phyloP scores from a whole-genome alignment of 2,797 vertebrate species.

The Cuculus canorus region DNA sequence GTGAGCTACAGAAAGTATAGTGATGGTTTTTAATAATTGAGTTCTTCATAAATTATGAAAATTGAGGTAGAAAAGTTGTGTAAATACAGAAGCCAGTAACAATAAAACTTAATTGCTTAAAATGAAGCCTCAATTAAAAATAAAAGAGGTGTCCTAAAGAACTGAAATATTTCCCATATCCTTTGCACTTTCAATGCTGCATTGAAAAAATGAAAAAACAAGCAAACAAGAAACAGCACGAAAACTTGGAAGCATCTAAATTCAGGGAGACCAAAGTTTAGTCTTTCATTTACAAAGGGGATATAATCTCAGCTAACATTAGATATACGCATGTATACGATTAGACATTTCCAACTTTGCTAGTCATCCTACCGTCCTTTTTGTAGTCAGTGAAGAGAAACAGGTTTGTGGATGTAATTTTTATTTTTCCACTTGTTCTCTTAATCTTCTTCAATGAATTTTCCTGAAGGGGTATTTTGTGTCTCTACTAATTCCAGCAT shows the following conservation, averaged over 20 bases:
- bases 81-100: not conserved
- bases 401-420: not conserved
- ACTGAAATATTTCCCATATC: not conserved
- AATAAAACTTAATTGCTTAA: not conserved
- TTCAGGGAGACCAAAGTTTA: not conserved
- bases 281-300: not conserved
- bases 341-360: not conserved
- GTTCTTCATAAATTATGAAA: not conserved
- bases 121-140: not conserved
- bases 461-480: constrained; percentile 28
- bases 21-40: not conserved
- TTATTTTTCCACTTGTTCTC: not conserved
- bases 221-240: not conserved
- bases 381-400: not conserved
- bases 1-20: not conserved
- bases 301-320: not conserved
- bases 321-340: not conserved
- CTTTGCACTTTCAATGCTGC: not conserved
- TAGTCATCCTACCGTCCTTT: not conserved
- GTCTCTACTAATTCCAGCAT: constrained; percentile 18
- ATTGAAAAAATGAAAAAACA: too few species aligned
- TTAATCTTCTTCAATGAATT: constrained; percentile 8
- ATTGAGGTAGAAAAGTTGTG: not conserved
- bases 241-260: not conserved
- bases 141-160: not conserved